phyloP scores from a whole-genome alignment of 2,113 vertebrate genomes.

The Sceloporus tristichus region DNA sequence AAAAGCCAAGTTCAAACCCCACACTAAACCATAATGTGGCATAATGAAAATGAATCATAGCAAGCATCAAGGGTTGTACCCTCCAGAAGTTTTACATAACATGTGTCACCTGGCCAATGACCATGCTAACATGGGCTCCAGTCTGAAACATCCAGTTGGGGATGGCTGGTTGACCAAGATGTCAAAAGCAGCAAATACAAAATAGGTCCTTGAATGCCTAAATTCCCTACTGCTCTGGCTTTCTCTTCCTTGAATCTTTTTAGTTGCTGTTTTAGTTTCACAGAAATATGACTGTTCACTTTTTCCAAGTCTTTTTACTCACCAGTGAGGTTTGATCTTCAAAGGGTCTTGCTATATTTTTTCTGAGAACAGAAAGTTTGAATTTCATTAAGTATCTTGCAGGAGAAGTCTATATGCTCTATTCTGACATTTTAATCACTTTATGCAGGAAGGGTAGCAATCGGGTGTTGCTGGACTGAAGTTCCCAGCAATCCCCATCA shows the following conservation, averaged over 20 bases:
- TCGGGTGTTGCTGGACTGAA: too few relatives aligned
- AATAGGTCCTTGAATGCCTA: background rate
- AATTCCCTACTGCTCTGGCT: background rate
- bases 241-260: background rate
- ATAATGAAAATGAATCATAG: background rate
- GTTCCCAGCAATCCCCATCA: background rate
- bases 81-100: background rate
- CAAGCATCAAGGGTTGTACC: background rate
- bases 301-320: slow-evolving; percentile 58
- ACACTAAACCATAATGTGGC: background rate
- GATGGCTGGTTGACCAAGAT: too few relatives aligned
- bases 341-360: slow-evolving; percentile 96
- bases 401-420: background rate
- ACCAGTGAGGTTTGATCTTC: slow-evolving; percentile 96
- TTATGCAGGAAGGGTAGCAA: too few relatives aligned
- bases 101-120: background rate
- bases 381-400: background rate
- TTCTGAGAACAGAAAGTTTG: slow-evolving; percentile 76
- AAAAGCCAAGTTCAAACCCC: background rate
- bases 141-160: background rate
- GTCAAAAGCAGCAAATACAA: background rate
- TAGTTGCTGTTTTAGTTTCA: background rate
- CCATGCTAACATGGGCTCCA: background rate
- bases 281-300: background rate
- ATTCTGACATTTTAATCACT: background rate